Conservation (phyloP, 2,113 vertebrate species). For the Pituophis catenifer region DNA sequence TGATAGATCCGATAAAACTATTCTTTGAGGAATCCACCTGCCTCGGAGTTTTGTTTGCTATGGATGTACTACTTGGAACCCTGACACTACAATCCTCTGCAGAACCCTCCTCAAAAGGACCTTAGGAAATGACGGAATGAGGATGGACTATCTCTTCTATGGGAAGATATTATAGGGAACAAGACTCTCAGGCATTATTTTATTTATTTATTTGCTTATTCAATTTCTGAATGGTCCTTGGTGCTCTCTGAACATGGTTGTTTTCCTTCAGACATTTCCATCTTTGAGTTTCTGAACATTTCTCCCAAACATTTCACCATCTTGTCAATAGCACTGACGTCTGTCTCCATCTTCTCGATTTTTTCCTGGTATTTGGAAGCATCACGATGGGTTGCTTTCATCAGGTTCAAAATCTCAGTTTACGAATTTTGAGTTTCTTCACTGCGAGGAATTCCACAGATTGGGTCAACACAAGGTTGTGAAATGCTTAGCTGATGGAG, state of each 20-base stretch:
- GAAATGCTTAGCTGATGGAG: constrained; percentile 59
- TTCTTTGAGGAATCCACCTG: too few relatives aligned
- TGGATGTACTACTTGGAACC: too few relatives aligned
- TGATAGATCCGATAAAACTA: too few relatives aligned
- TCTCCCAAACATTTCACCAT: constrained; percentile 74
- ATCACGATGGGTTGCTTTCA: constrained; percentile 72
- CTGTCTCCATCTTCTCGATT: constrained; percentile 76
- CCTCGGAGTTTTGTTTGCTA: too few relatives aligned
- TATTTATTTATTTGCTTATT: too few relatives aligned
- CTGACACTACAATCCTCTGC: too few relatives aligned
- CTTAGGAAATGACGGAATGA: not conserved
- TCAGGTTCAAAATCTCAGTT: constrained; percentile 71
- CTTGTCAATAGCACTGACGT: constrained; percentile 75
- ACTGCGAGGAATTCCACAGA: not conserved
- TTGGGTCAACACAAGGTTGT: constrained; percentile 13
- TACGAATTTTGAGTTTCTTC: constrained; percentile 46
- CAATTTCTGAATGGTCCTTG: too few relatives aligned
- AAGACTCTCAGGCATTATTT: not conserved
- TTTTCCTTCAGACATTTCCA: constrained; percentile 30
- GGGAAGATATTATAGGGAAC: not conserved
- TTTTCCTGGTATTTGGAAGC: constrained; percentile 70
- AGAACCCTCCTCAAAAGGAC: not conserved
- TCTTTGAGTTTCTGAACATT: constrained; percentile 78
- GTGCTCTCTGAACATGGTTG: too few relatives aligned
- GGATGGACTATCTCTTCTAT: not conserved